Conservation (phyloP, 2,113 vertebrate genomes). For the Brachyhypopomus occidentalis region DNA sequence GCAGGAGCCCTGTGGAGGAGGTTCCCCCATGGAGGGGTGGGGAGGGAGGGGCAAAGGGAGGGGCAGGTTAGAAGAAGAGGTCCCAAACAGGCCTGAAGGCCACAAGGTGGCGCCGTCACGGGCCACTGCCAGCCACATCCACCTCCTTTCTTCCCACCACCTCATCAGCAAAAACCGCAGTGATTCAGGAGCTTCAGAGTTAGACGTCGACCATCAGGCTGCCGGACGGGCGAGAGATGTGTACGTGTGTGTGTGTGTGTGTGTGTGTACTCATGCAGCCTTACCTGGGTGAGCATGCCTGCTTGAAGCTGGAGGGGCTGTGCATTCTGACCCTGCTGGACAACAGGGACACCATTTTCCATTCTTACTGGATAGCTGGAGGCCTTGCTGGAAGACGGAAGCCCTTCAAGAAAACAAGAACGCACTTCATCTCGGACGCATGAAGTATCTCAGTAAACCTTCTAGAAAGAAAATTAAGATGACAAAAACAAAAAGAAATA, state of each 20-base stretch:
- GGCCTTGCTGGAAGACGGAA: constrained; percentile 76
- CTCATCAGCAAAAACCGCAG: not conserved
- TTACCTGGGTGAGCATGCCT: constrained; percentile 94
- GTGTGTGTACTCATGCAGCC: not conserved
- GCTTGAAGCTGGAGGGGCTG: constrained; percentile 97
- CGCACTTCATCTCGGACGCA: not conserved
- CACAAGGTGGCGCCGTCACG: constrained; percentile 42
- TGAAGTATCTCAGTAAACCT: not conserved
- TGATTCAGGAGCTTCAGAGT: not conserved
- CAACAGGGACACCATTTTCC: constrained; percentile 93
- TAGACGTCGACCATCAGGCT: not conserved
- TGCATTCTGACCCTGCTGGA: constrained; percentile 91
- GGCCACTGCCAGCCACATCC: not conserved
- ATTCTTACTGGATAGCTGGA: constrained; percentile 92
- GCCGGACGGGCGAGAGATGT: not conserved
- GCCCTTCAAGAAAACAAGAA: constrained; percentile 59
- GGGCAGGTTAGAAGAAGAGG: constrained; percentile 62
- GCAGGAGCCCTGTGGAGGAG: constrained; percentile 96
- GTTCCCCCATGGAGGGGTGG: constrained; percentile 43
- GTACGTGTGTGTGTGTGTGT: not conserved
- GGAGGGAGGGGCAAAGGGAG: constrained; percentile 62
- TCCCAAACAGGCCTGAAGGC: constrained; percentile 39
- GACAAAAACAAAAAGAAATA: not conserved
- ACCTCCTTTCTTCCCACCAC: constrained; percentile 16
- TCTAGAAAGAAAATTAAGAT: not conserved